These are phyloP conservation scores for Acinonyx jubatus DNA, from an alignment of 2,113 vertebrate species.

Conservation along the genomic window DNA sequence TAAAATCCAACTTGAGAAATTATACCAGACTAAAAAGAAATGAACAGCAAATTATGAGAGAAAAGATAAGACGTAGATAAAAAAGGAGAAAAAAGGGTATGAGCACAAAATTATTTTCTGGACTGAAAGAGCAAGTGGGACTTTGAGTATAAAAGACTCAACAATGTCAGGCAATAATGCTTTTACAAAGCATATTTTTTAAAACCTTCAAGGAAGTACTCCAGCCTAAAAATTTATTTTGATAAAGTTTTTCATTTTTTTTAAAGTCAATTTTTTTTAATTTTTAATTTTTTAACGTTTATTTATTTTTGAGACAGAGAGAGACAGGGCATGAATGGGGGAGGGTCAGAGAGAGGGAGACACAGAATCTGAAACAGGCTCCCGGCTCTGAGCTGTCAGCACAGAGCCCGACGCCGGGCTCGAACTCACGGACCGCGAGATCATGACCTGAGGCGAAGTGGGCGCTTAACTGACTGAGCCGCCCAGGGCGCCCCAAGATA, in stretches of 20 bases:
- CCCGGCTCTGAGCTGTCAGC: too few relatives aligned
- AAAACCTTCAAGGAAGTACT: neutral
- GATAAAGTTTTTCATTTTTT: neutral
- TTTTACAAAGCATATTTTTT: neutral
- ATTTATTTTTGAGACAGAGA: too few relatives aligned
- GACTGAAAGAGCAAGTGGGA: neutral
- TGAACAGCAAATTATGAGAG: neutral
- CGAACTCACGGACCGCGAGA: too few relatives aligned
- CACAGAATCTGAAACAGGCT: too few relatives aligned
- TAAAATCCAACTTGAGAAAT: neutral
- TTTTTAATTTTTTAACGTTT: too few relatives aligned
- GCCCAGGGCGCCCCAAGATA: too few relatives aligned
- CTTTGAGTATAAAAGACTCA: neutral
- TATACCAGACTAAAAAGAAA: neutral
- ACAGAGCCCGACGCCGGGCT: too few relatives aligned
- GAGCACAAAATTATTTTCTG: slow-evolving; percentile 22
- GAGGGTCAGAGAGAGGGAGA: too few relatives aligned
- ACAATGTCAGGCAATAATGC: neutral
- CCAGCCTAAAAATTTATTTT: neutral
- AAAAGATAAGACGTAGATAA: neutral
- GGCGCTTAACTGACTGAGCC: too few relatives aligned
- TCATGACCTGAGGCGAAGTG: too few relatives aligned
- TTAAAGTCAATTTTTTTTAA: too few relatives aligned
- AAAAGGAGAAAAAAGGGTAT: neutral
- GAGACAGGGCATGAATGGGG: too few relatives aligned